Evolutionary conservation across 2,888 invertebrate genomes (phyloP), one percentile per base, ranked within the genome.

Genomic region (Dermolepida albohirtum): DNA sequence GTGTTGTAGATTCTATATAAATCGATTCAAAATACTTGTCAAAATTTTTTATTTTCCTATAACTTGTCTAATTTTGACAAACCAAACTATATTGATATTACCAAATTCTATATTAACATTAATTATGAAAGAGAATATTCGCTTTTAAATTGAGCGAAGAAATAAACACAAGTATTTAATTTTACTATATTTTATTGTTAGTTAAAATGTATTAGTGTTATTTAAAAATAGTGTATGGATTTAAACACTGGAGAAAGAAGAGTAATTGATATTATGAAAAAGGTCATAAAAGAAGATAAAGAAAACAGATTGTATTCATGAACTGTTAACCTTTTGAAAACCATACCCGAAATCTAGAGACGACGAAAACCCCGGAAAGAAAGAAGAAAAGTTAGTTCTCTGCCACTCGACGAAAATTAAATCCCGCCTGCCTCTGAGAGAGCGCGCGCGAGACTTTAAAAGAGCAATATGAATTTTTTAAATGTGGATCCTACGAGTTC

Each of bases 401-500:
- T 34, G 47, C 59, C 59, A 59, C 59, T 59, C 59, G 47, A 59
- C 44, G 59, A 59, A 59, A 59, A 59, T 59, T 59, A 59, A 59
- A 59, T 59, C 59, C 44, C 59, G 59, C 44, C 44, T 14, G 22
- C 17, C 59, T 59, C 22, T 17, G 29, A 29, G 44, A 14, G 41
- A 44, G 41, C 29, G 59, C 59, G 59, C 59, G 59, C 44, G 34
- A 34, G 34, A 34, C 59, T 47, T 43, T 59, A 59, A 59, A 59
- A 59, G 59, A 59, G 59, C 59, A 59, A 59, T 59, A 59, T 59
- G 59, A 59, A 59, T 59, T 59, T 59, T 57, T 59, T 59, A 59
- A 59, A 59, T 59, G 59, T 47, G 59, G 59, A 59, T 59, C 59
- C 34, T 34, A 7, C 44, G 59, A 59, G 47, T 59, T 59, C 59